phyloP scores from a whole-genome alignment of 2,113 vertebrate genomes.

The Speoplatyrhinus poulsoni region DNA sequence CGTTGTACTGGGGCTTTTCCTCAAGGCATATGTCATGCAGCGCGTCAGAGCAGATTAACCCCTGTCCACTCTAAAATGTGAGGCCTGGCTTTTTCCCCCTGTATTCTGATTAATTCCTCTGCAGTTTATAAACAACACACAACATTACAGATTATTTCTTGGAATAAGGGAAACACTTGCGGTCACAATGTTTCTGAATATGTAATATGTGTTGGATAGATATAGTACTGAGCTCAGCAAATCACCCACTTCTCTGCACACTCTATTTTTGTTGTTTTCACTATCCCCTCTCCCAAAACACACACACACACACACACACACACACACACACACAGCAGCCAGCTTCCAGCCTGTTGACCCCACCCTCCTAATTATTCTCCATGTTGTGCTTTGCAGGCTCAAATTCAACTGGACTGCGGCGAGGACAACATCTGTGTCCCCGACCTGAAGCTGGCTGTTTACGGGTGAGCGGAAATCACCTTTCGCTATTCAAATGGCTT shows the following conservation, averaged over 20 bases:
- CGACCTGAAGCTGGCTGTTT: conserved; percentile 81
- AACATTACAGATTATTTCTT: conserved; percentile 10
- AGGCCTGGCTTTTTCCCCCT: conserved; percentile 18
- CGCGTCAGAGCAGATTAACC: conserved; percentile 18
- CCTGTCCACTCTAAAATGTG: conserved; percentile 12
- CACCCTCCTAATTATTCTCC: conserved; percentile 15
- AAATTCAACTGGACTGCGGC: conserved; percentile 86
- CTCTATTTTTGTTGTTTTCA: conserved; percentile 29
- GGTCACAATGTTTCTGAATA: conserved; percentile 25
- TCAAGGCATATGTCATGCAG: conserved; percentile 21
- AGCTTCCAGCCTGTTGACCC: background rate
- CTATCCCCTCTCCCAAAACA: conserved; percentile 4
- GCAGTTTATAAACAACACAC: conserved; percentile 29
- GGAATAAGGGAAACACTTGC: conserved; percentile 24
- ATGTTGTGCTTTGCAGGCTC: conserved; percentile 67
- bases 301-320: conserved; percentile 17
- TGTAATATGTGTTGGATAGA: conserved; percentile 25
- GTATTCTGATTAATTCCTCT: conserved; percentile 24
- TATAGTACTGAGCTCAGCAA: conserved; percentile 36
- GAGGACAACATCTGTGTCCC: conserved; percentile 89
- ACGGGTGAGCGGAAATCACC: conserved; percentile 74
- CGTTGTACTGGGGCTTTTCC: conserved; percentile 21
- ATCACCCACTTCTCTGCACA: conserved; percentile 45
- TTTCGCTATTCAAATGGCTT: conserved; percentile 12
- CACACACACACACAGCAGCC: conserved; percentile 11